Evolutionary conservation across 2,888 invertebrate species (phyloP).

Genomic region (Artemia sp.): DNA sequence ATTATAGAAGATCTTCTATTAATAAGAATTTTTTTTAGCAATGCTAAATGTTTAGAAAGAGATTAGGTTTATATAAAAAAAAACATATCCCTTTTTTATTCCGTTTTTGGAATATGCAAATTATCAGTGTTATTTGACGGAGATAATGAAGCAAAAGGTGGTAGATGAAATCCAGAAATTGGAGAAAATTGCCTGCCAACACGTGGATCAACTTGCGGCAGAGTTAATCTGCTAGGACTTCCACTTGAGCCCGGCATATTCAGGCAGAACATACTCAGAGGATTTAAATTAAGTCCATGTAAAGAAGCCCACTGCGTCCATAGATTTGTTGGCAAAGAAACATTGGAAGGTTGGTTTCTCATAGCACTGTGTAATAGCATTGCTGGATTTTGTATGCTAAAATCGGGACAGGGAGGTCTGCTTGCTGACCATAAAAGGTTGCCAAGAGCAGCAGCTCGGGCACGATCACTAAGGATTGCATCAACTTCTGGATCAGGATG

Average conservation of each 20-base stretch:
- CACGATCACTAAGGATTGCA: slow-evolving; percentile 32
- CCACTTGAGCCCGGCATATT: slow-evolving; percentile 1
- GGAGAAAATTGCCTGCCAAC: neutral
- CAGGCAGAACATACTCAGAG: slow-evolving; percentile 3
- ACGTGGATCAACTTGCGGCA: slow-evolving; percentile 5
- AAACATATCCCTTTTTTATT: neutral
- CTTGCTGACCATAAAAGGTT: slow-evolving; percentile 21
- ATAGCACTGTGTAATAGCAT: slow-evolving; percentile 28
- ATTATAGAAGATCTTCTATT: too few relatives aligned
- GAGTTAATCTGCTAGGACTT: neutral
- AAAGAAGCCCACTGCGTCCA: slow-evolving; percentile 33
- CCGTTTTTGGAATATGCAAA: slow-evolving; percentile 6
- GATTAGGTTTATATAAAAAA: too few relatives aligned
- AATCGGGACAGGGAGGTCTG: slow-evolving; percentile 4
- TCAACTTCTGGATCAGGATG: slow-evolving; percentile 23
- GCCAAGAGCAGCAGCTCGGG: slow-evolving; percentile 29
- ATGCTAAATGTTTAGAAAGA: too few relatives aligned
- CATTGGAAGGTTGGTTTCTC: slow-evolving; percentile 28
- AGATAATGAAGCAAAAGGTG: neutral
- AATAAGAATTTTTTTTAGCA: too few relatives aligned
- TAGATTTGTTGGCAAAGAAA: slow-evolving; percentile 33
- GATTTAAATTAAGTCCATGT: slow-evolving; percentile 28
- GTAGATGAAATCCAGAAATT: neutral
- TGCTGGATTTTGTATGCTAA: neutral
- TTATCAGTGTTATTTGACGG: neutral